phyloP scores from a whole-genome alignment of 2,797 vertebrate genomes.

The Etheostoma nigrum region DNA sequence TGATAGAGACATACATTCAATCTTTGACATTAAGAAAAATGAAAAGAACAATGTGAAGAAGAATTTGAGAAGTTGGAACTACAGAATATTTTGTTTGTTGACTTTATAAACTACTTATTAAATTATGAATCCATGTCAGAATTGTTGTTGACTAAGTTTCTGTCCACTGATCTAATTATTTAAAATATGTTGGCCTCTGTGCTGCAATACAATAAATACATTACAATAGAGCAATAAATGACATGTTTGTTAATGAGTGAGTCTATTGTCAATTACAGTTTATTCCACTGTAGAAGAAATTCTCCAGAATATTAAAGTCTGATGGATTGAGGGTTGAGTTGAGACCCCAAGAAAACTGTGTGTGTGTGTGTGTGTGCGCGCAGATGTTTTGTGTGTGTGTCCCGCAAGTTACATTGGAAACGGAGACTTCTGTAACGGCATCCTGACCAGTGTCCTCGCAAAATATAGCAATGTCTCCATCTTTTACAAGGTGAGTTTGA shows the following conservation, averaged over 20 bases:
- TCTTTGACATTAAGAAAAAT: neutral
- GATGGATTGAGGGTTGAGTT: no score
- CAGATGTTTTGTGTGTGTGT: conserved; percentile 91
- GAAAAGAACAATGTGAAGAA: neutral
- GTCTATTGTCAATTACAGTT: neutral
- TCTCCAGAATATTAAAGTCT: neutral
- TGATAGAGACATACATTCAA: neutral
- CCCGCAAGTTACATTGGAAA: conserved; percentile 88
- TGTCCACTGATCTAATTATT: neutral
- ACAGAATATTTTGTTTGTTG: neutral
- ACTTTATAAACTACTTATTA: neutral
- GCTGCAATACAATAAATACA: neutral
- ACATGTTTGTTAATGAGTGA: neutral
- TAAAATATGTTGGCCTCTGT: neutral
- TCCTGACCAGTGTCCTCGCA: conserved; percentile 89
- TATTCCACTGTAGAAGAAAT: neutral
- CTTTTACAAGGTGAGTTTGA: conserved; percentile 90
- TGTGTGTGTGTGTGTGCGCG: conserved; percentile 12
- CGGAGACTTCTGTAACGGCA: conserved; percentile 90
- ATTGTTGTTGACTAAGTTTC: neutral
- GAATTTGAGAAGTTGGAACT: neutral
- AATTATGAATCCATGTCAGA: neutral
- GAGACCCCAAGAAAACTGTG: neutral
- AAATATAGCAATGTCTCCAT: conserved; percentile 87
- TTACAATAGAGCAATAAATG: neutral